Evolutionary conservation across 2,888 invertebrate genomes (phyloP).

Genomic region (Odontocolon sp.): DNA sequence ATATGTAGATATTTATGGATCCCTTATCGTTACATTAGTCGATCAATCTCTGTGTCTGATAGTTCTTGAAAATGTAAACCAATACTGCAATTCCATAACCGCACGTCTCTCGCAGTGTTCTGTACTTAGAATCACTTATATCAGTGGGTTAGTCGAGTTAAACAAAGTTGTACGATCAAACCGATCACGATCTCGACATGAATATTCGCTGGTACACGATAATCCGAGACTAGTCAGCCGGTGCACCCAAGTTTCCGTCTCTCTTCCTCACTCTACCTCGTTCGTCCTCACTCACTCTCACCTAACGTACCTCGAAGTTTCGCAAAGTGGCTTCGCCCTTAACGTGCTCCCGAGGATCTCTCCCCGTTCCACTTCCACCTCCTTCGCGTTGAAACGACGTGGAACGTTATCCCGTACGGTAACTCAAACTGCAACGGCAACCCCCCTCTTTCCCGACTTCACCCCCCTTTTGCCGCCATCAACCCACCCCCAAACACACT

Average conservation of each 20-base stretch:
- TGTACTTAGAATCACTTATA: conserved; percentile 47
- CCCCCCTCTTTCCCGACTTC: not conserved
- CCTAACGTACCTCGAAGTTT: conserved; percentile 42
- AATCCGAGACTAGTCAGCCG: conserved; percentile 47
- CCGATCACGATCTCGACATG: conserved; percentile 55
- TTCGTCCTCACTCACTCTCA: conserved; percentile 18
- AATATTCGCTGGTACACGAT: conserved; percentile 56
- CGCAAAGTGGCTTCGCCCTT: conserved; percentile 57
- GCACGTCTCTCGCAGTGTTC: not conserved
- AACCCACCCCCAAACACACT: conserved; percentile 34
- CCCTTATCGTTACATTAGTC: too few relatives aligned
- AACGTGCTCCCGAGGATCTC: conserved; percentile 51
- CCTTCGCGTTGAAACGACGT: conserved; percentile 49
- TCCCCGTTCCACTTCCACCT: conserved; percentile 11
- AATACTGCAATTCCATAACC: not conserved
- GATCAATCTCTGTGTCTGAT: too few relatives aligned
- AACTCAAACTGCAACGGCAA: conserved; percentile 46
- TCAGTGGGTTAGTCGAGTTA: conserved; percentile 36
- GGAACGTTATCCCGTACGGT: conserved; percentile 50
- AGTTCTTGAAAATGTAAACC: conserved; percentile 1
- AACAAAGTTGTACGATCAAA: conserved; percentile 51
- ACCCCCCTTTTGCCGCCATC: conserved; percentile 9
- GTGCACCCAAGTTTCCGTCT: conserved; percentile 37
- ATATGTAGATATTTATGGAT: too few relatives aligned
- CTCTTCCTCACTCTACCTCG: conserved; percentile 28